Conservation (phyloP, 2,888 invertebrate genomes). For the Scaptomyza caliginosa region DNA sequence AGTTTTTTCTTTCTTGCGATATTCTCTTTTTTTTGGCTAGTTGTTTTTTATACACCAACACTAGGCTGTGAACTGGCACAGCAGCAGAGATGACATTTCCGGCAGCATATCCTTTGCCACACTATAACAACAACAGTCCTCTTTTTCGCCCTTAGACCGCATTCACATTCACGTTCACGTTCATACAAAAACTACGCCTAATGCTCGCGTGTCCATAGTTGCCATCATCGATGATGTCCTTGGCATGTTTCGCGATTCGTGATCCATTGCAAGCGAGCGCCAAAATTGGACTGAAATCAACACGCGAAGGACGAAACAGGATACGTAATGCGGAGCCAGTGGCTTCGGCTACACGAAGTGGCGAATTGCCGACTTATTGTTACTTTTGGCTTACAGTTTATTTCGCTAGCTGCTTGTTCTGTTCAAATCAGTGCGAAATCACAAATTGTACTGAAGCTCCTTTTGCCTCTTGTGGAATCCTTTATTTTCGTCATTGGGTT, state of each 20-base stretch:
- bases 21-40: conserved; percentile 15
- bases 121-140: conserved; percentile 9
- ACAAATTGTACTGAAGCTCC: conserved; percentile 76
- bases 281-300: conserved; percentile 65
- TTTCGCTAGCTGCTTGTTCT: conserved; percentile 16
- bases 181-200: conserved; percentile 18
- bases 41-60: conserved; percentile 12
- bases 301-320: conserved; percentile 19
- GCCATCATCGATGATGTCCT: conserved; percentile 5
- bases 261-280: conserved; percentile 63
- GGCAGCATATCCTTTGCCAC: conserved; percentile 64
- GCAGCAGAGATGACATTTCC: conserved; percentile 69
- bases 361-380: conserved; percentile 31
- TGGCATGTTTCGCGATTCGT: conserved; percentile 29
- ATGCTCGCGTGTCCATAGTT: conserved; percentile 22
- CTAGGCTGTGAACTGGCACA: conserved; percentile 6
- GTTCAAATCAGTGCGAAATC: conserved; percentile 77
- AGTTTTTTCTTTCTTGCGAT: not conserved
- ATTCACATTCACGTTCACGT: conserved; percentile 23
- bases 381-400: conserved; percentile 18
- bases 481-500: conserved; percentile 58
- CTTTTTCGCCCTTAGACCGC: conserved; percentile 23
- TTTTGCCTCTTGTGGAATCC: conserved; percentile 70
- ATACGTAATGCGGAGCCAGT: conserved; percentile 11
- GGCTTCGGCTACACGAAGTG: conserved; percentile 27